Base-by-base conservation (phyloP, 1,140 invertebrate genomes). In the Andrena cerasifolii region DNA sequence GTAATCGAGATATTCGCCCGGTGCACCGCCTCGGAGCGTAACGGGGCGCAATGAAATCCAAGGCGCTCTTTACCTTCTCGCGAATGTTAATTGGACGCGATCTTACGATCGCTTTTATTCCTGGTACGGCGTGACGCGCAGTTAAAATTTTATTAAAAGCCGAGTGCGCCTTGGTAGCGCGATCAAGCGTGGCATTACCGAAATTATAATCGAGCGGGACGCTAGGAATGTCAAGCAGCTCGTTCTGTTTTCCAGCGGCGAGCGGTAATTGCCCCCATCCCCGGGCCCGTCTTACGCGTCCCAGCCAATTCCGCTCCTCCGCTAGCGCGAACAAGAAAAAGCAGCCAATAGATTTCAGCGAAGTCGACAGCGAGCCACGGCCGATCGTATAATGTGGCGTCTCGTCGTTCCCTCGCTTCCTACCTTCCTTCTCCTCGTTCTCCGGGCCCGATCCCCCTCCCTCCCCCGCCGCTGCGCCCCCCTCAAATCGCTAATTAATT, bases 401-500 rank as follows among this genome's bases (percentile, higher is more conserved):
- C 28, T 26, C 78, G 33, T 58, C 67, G 75, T 51, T 75, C 66
- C 65, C 63, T 43, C 68, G 62, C 54, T 45, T 68, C 43, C 68
- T 54, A 8, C 33, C n/a, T 51, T n/a, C 26, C n/a, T 28, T 40
- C 45, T 33, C 31, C 43, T 24, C 16, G 7, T 16, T 3, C 51
- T n/a, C n/a, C n/a, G 16, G 12, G 6, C 21, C n/a, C 10, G n/a
- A n/a, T 21, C 3, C 36, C 10, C 36, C n/a, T 40, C 8, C 40
- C 1, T 28, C 14, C 49, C 40, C 47, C 21, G 0, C 47, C 45
- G 2, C 31, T 10, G 47, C 0, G 18, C 24, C 0, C 43, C 28
- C n/a, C 14, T 26, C 51, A 59, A 84, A 82, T 87, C 77, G 71
- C 63, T 87, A 88, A 88, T 88, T 88, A 87, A 88, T 87, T 88